A percentile compares a stretch with the other conserved stretches of the same genome.
These are phyloP conservation scores for Pelobates fuscus DNA, from an alignment of 2,113 vertebrate species.

Conservation along the genomic window DNA sequence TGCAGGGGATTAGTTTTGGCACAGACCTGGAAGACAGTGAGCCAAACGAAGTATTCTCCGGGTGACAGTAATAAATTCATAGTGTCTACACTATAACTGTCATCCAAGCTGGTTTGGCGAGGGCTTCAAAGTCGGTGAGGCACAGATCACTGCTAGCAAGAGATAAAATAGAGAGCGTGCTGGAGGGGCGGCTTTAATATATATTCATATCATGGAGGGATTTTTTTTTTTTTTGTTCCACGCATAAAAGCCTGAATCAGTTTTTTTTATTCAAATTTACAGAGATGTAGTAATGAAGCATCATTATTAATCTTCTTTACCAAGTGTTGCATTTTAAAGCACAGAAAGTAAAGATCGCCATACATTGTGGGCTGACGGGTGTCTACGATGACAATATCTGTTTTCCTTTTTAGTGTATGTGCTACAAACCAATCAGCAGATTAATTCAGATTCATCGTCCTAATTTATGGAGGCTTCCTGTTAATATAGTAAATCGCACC, in stretches of 20 bases:
- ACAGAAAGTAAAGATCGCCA: no score
- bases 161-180: conserved; percentile 58
- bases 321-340: no score
- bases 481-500: no score
- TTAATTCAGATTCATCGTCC: no score
- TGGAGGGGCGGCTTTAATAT: conserved; percentile 61
- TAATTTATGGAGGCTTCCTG: no score
- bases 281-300: conserved; percentile 14
- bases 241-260: conserved; percentile 59
- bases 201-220: conserved; percentile 59
- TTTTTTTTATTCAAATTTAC: conserved; percentile 64
- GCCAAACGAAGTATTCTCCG: conserved; percentile 43
- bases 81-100: conserved; percentile 58
- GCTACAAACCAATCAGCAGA: no score
- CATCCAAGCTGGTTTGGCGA: conserved; percentile 55
- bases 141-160: conserved; percentile 53
- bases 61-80: conserved; percentile 47
- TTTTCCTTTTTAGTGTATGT: no score
- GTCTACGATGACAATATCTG: no score
- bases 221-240: conserved; percentile 55
- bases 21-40: not conserved
- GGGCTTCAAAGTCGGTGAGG: conserved; percentile 54
- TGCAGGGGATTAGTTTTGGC: conserved; percentile 37
- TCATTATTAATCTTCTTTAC: no score
- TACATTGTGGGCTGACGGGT: no score